These are phyloP conservation scores for Aphaenogaster floridana DNA, from an alignment of 1,140 invertebrate genomes.

Conservation along the genomic window DNA sequence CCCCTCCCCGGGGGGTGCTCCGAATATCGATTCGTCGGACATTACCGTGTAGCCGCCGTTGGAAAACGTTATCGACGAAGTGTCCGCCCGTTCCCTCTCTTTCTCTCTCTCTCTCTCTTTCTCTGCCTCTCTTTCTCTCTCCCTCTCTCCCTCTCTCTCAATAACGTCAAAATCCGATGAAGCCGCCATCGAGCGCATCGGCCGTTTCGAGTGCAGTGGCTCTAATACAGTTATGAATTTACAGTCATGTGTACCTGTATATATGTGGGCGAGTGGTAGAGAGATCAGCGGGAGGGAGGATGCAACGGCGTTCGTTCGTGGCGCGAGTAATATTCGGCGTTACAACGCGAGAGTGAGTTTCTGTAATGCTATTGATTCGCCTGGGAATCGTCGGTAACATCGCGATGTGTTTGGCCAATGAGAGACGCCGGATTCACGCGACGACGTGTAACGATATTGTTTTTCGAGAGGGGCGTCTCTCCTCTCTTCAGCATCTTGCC, in stretches of 20 bases:
- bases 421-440: slow-evolving; percentile 48
- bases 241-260: slow-evolving; percentile 30
- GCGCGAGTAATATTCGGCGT: slow-evolving; percentile 62
- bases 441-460: slow-evolving; percentile 61
- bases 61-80: slow-evolving; percentile 73
- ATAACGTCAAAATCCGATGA: slow-evolving; percentile 55
- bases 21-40: slow-evolving; percentile 76
- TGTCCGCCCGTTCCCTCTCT: slow-evolving; percentile 48
- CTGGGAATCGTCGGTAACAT: slow-evolving; percentile 63
- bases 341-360: slow-evolving; percentile 62
- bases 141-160: slow-evolving; percentile 22
- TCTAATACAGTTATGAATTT: slow-evolving; percentile 65
- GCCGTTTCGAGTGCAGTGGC: slow-evolving; percentile 56
- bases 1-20: slow-evolving; percentile 49
- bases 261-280: slow-evolving; percentile 24
- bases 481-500: slow-evolving; percentile 24
- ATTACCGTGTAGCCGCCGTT: slow-evolving; percentile 69
- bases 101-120: slow-evolving; percentile 4
- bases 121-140: not conserved
- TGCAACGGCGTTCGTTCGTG: slow-evolving; percentile 62
- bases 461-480: slow-evolving; percentile 41
- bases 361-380: slow-evolving; percentile 64
- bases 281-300: not conserved
- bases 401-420: slow-evolving; percentile 51
- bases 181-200: slow-evolving; percentile 56